phyloP scores from a whole-genome alignment of 2,113 vertebrate species.

The Protobothrops mucrosquamatus region DNA sequence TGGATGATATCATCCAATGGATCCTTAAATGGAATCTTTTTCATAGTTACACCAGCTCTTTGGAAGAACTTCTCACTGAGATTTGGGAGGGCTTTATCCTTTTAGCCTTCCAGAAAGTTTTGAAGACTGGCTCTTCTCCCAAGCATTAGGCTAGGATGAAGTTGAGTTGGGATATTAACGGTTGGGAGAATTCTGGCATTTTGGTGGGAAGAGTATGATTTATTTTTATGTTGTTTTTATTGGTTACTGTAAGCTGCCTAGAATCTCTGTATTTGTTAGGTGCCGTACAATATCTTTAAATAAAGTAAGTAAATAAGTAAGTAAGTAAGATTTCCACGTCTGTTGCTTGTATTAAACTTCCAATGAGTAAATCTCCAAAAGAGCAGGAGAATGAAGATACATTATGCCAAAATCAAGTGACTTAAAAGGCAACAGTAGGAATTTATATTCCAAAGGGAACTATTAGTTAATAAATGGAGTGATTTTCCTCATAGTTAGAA shows the following conservation, averaged over 20 bases:
- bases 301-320: too few relatives aligned
- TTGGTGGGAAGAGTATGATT: background rate
- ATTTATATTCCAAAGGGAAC: background rate
- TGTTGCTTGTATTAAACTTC: background rate
- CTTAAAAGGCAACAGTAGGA: background rate
- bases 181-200: background rate
- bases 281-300: background rate
- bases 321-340: background rate
- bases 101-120: background rate
- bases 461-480: background rate
- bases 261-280: background rate
- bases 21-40: background rate
- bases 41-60: background rate
- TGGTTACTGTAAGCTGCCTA: background rate
- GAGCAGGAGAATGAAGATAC: background rate
- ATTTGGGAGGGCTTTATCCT: background rate
- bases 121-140: background rate
- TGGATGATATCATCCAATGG: background rate
- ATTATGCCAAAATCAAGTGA: background rate
- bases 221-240: background rate
- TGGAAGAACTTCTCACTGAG: background rate
- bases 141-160: background rate
- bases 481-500: background rate
- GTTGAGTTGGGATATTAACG: background rate
- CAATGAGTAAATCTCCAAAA: background rate